Percentiles rank a stretch among this genome's conserved stretches.
phyloP scores from a whole-genome alignment of 2,797 vertebrate genomes.

The Decapterus maruadsi region DNA sequence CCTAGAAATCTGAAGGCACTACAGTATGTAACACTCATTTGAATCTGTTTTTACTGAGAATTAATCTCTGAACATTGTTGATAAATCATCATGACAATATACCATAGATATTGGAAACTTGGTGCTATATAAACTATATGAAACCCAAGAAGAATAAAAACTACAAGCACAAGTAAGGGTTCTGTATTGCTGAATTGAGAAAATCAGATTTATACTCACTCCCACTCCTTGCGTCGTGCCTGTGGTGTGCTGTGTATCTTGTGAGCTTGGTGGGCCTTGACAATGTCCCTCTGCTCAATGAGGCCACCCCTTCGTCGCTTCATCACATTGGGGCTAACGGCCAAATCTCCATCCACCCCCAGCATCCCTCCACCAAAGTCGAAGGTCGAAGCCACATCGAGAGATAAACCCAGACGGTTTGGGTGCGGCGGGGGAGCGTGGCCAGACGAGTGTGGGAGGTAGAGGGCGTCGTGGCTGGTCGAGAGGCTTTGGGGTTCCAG shows the following conservation, averaged over 20 bases:
- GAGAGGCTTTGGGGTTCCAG: conserved; percentile 87
- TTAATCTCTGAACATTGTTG: neutral
- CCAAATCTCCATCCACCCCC: conserved; percentile 83
- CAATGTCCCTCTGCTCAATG: conserved; percentile 96
- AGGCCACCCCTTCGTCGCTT: conserved; percentile 94
- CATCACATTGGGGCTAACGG: conserved; percentile 92
- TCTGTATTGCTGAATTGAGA: neutral
- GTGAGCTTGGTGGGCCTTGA: conserved; percentile 96
- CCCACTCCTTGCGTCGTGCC: conserved; percentile 97
- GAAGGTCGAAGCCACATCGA: conserved; percentile 70
- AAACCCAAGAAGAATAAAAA: neutral
- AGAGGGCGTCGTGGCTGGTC: conserved; percentile 88
- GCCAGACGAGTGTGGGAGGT: conserved; percentile 73
- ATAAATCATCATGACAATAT: neutral
- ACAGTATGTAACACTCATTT: neutral
- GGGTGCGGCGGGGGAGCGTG: conserved; percentile 58
- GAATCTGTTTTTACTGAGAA: neutral
- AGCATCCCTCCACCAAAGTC: conserved; percentile 69
- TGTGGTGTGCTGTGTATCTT: conserved; percentile 99
- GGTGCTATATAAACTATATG: neutral
- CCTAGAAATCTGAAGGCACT: neutral
- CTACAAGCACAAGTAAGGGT: neutral
- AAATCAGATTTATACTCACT: conserved; percentile 90
- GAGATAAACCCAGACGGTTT: conserved; percentile 73
- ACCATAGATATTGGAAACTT: neutral